phyloP scores from a whole-genome alignment of 2,113 vertebrate species.

The Galemys pyrenaicus region DNA sequence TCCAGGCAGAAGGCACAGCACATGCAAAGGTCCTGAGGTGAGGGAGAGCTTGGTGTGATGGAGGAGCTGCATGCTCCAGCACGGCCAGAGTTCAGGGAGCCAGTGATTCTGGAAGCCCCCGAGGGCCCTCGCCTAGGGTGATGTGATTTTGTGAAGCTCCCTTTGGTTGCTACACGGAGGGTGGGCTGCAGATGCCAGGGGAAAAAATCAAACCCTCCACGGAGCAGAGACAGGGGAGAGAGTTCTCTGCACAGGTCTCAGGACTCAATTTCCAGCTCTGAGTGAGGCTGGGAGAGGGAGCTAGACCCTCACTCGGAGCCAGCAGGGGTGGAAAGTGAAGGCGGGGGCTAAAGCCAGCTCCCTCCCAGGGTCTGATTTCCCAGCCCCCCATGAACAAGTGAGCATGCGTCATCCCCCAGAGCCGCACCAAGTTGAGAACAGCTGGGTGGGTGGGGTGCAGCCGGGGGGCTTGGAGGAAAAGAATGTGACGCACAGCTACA shows the following conservation, averaged over 20 bases:
- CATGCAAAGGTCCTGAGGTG: conserved; percentile 36
- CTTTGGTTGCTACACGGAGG: too few species aligned
- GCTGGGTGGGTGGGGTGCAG: not conserved
- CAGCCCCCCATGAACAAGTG: accelerated
- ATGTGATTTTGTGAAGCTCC: accelerated
- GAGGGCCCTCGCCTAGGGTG: not conserved
- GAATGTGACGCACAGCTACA: accelerated
- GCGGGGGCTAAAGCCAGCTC: not conserved
- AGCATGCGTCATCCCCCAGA: accelerated
- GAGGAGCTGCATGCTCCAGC: accelerated
- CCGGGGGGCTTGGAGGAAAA: not conserved
- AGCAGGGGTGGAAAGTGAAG: not conserved
- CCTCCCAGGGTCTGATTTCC: not conserved
- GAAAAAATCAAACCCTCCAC: not conserved
- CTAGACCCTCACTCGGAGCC: not conserved
- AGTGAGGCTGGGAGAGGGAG: not conserved
- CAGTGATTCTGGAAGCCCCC: not conserved
- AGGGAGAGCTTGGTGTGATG: not conserved
- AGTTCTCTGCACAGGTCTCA: not conserved
- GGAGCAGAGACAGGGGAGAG: not conserved
- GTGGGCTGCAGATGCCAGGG: too few species aligned
- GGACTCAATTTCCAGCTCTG: not conserved
- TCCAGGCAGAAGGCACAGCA: not conserved
- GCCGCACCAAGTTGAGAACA: accelerated
- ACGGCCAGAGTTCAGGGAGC: not conserved